Conservation (phyloP, 2,888 invertebrate species). For the Melanargia galathea region DNA sequence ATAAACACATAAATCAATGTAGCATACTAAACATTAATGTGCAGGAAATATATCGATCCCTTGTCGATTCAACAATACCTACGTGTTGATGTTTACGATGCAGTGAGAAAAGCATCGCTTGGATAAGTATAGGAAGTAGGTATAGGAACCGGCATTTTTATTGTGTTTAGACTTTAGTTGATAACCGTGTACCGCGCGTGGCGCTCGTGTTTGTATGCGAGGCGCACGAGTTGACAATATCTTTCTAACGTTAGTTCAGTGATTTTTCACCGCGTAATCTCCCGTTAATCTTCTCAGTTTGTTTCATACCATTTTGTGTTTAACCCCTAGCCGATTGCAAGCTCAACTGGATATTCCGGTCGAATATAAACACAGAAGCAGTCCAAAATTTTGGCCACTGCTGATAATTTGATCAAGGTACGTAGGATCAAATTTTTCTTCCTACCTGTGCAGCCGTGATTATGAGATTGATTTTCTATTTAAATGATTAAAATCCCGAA, state of each 20-base stretch:
- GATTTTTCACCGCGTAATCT: conserved; percentile 26
- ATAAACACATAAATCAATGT: no score
- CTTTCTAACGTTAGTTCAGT: conserved; percentile 25
- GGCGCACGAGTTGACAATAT: conserved; percentile 47
- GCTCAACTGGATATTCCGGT: conserved; percentile 32
- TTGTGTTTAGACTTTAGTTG: conserved; percentile 70
- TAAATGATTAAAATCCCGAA: neutral
- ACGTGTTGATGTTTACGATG: conserved; percentile 41
- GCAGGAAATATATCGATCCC: conserved; percentile 14
- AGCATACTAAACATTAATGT: conserved; percentile 3
- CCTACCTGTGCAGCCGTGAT: neutral
- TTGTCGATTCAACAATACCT: conserved; percentile 22
- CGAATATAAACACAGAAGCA: conserved; percentile 37
- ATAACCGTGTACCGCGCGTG: conserved; percentile 68
- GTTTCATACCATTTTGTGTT: conserved; percentile 35
- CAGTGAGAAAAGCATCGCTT: conserved; percentile 53
- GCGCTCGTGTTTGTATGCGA: conserved; percentile 56
- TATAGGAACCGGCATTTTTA: conserved; percentile 65
- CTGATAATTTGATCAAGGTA: conserved; percentile 70
- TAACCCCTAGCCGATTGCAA: conserved; percentile 14
- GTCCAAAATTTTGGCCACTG: conserved; percentile 48
- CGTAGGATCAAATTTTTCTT: conserved; percentile 50
- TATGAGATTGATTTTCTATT: neutral
- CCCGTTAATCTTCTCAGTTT: conserved; percentile 20
- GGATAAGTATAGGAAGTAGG: no score